phyloP scores from a whole-genome alignment of 1,140 invertebrate genomes.

The Papilio machaon region DNA sequence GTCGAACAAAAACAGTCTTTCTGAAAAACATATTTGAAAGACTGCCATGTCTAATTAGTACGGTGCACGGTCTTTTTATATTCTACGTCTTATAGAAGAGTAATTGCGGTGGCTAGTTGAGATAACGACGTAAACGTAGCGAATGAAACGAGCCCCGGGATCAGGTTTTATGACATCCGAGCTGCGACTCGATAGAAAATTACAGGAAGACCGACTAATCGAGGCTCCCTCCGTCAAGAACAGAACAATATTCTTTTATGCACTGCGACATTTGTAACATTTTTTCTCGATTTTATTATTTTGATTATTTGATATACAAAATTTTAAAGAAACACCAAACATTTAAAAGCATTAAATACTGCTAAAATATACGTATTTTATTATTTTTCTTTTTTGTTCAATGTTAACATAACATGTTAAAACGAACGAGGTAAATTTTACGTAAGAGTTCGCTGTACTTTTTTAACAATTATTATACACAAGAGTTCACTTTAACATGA shows the following conservation, averaged over 20 bases:
- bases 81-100: not conserved
- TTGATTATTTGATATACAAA: not conserved
- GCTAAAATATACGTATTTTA: not conserved
- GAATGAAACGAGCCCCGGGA: conserved; percentile 28
- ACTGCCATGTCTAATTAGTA: not conserved
- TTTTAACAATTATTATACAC: not conserved
- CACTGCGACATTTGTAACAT: not conserved
- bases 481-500: not conserved
- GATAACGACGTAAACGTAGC: conserved; percentile 34
- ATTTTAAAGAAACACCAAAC: too few relatives aligned
- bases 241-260: conserved; percentile 16
- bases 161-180: conserved; percentile 35
- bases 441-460: not conserved
- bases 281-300: not conserved
- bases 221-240: not conserved
- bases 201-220: conserved; percentile 27
- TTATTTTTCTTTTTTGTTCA: not conserved
- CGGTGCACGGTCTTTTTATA: not conserved
- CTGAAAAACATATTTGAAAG: not conserved
- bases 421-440: not conserved
- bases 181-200: conserved; percentile 26
- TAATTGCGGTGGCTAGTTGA: conserved; percentile 34
- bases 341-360: too few relatives aligned
- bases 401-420: not conserved
- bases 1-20: not conserved